Conservation (phyloP, 1,140 invertebrate species). For the Conopomorpha cramerella region DNA sequence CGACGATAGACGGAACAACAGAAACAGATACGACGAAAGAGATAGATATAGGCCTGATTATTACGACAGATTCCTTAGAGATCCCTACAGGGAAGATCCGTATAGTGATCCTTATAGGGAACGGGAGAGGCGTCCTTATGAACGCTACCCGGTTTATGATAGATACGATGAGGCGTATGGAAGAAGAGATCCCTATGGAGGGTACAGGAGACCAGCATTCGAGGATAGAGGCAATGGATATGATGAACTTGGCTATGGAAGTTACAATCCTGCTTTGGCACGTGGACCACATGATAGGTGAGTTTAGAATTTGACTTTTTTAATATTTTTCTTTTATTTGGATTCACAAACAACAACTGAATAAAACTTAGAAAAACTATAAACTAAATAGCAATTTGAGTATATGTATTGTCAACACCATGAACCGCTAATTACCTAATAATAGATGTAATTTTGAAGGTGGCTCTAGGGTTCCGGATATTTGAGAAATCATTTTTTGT, state of each 20-base stretch:
- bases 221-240: conserved; percentile 41
- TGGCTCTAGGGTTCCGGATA: too few relatives aligned
- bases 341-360: too few relatives aligned
- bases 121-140: conserved; percentile 20
- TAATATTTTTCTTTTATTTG: background rate
- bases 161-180: conserved; percentile 24
- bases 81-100: conserved; percentile 3
- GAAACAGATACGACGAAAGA: conserved; percentile 38
- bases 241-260: conserved; percentile 19
- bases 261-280: conserved; percentile 33
- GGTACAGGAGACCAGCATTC: conserved; percentile 43
- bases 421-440: too few relatives aligned
- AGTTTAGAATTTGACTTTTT: conserved; percentile 6
- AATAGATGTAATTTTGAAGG: too few relatives aligned
- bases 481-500: too few relatives aligned
- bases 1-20: conserved; percentile 12
- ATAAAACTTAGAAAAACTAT: too few relatives aligned
- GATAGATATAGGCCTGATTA: conserved; percentile 43
- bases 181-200: conserved; percentile 18
- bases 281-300: conserved; percentile 45
- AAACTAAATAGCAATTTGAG: too few relatives aligned
- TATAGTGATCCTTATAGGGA: conserved; percentile 29
- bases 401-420: too few relatives aligned
- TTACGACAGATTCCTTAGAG: conserved; percentile 11
- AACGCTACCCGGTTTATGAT: conserved; percentile 28